These are phyloP conservation scores for Falco naumanni DNA, from an alignment of 2,797 vertebrate species.

Conservation along the genomic window DNA sequence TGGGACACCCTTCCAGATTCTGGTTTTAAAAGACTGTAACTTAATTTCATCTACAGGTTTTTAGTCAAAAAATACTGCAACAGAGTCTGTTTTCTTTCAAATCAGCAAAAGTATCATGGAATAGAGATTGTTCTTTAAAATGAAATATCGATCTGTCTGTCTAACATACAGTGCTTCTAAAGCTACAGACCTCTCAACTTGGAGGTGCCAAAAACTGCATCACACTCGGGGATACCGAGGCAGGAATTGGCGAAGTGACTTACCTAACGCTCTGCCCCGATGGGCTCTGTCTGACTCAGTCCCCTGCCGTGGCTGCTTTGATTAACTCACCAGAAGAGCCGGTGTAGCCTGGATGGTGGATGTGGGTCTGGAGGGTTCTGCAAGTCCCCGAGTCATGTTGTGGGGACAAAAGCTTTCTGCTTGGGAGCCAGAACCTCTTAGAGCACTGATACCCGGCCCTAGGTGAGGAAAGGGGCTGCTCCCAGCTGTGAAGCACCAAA, in stretches of 20 bases:
- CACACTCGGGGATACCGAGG: conserved; percentile 17
- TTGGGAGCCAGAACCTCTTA: not conserved
- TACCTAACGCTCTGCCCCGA: not conserved
- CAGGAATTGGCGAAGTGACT: conserved; percentile 8
- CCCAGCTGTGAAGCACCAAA: not conserved
- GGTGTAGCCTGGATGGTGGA: not conserved
- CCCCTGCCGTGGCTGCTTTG: not conserved
- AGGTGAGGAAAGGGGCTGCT: not conserved
- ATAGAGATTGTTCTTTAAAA: conserved; percentile 20
- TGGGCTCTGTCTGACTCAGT: not conserved
- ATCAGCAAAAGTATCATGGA: conserved; percentile 5
- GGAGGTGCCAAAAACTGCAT: conserved; percentile 36
- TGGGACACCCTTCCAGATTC: conserved; percentile 69
- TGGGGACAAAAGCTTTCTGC: not conserved
- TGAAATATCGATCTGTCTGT: conserved; percentile 18
- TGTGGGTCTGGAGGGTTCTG: not conserved
- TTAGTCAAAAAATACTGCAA: conserved; percentile 47
- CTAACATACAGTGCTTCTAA: not conserved
- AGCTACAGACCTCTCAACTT: not conserved
- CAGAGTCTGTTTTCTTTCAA: conserved; percentile 57
- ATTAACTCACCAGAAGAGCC: not conserved
- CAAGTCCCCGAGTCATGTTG: fast-evolving
- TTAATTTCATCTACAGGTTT: conserved; percentile 60
- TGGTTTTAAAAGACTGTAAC: conserved; percentile 58
- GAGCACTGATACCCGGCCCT: not conserved